phyloP scores from a whole-genome alignment of 1,140 invertebrate genomes.

The Leptoteleia sp. region DNA sequence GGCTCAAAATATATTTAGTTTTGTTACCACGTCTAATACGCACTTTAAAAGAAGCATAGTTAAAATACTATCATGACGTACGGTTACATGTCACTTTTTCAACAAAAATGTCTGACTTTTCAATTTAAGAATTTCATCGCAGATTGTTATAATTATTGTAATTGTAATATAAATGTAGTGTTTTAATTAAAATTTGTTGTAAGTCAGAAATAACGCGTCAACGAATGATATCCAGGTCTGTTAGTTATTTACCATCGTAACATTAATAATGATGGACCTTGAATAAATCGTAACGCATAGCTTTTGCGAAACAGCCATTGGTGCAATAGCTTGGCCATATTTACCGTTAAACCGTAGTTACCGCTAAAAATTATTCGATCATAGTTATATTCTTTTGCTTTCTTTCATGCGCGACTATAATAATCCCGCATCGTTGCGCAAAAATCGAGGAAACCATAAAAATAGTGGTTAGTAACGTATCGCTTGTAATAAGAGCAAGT shows the following conservation, averaged over 20 bases:
- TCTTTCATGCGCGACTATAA: conserved; percentile 31
- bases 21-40: too few species aligned
- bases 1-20: too few species aligned
- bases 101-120: too few species aligned
- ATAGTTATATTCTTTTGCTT: conserved; percentile 36
- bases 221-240: too few species aligned
- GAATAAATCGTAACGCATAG: conserved; percentile 20
- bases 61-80: too few species aligned
- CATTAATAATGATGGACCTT: conserved; percentile 7
- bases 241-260: not conserved
- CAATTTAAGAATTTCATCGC: too few species aligned
- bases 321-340: conserved; percentile 16
- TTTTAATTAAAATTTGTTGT: too few species aligned
- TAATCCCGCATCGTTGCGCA: conserved; percentile 31
- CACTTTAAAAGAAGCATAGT: too few species aligned
- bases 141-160: too few species aligned
- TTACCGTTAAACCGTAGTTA: conserved; percentile 16
- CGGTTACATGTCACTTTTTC: too few species aligned
- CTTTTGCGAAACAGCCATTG: conserved; percentile 37
- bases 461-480: conserved; percentile 42
- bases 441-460: conserved; percentile 43
- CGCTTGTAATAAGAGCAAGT: conserved; percentile 58
- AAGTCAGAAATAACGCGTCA: too few species aligned
- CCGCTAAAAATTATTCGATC: conserved; percentile 30
- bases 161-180: too few species aligned